phyloP scores from a whole-genome alignment of 2,888 invertebrate species.

The Thereva unica region DNA sequence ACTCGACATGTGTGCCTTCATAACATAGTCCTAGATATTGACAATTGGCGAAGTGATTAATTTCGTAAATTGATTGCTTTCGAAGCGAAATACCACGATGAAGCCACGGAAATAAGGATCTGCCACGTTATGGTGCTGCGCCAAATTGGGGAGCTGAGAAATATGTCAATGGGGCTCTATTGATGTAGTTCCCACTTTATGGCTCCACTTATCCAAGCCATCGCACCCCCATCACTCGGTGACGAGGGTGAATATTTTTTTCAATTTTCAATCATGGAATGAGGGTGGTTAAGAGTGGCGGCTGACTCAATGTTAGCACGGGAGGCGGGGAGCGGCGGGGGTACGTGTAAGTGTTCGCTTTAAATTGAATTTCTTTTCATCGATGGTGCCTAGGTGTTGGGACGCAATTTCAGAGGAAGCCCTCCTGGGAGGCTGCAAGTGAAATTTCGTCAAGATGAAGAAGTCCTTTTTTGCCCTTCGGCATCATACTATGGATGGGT shows the following conservation, averaged over 20 bases:
- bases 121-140: conserved; percentile 15
- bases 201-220: conserved; percentile 21
- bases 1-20: not conserved
- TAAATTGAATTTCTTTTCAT: conserved; percentile 42
- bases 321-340: conserved; percentile 16
- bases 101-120: conserved; percentile 10
- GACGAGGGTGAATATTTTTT: conserved; percentile 21
- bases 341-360: conserved; percentile 38
- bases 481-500: conserved; percentile 25
- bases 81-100: conserved; percentile 1
- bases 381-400: conserved; percentile 22
- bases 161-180: conserved; percentile 39
- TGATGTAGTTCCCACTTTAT: conserved; percentile 34
- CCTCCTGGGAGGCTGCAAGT: conserved; percentile 15
- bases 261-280: not conserved
- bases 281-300: too few species aligned
- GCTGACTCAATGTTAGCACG: too few species aligned
- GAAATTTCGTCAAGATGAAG: conserved; percentile 5
- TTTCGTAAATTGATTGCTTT: conserved; percentile 27
- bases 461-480: conserved; percentile 7
- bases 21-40: not conserved
- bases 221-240: conserved; percentile 17
- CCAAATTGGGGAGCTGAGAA: conserved; percentile 39
- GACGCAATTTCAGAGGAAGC: not conserved
- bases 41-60: conserved; percentile 27